These are phyloP conservation scores for Mesocricetus auratus DNA, from an alignment of 2,113 vertebrate species.

Conservation along the genomic window DNA sequence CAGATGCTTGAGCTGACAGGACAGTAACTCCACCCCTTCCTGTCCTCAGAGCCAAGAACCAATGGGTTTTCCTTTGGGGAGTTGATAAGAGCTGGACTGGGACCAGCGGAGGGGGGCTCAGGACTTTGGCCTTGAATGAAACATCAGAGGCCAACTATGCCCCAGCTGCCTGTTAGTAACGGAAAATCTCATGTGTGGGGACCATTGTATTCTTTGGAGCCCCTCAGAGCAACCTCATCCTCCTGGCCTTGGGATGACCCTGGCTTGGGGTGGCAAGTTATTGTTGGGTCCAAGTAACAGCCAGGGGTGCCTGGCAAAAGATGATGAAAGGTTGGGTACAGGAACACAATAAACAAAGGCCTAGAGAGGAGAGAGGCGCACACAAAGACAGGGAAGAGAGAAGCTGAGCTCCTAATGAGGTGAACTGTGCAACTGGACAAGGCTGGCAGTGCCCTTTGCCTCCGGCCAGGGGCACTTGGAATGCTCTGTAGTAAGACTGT, in stretches of 20 bases:
- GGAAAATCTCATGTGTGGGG: conserved; percentile 68
- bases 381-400: conserved; percentile 44
- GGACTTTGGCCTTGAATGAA: conserved; percentile 64
- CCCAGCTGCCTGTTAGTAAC: conserved; percentile 74
- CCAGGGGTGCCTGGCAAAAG: conserved; percentile 64
- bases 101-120: conserved; percentile 43
- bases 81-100: conserved; percentile 58
- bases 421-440: conserved; percentile 46
- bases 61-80: conserved; percentile 65
- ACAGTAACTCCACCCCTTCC: conserved; percentile 49
- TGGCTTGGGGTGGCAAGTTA: conserved; percentile 64
- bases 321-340: conserved; percentile 64
- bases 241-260: conserved; percentile 60
- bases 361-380: conserved; percentile 36
- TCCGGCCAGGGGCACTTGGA: conserved; percentile 38
- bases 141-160: conserved; percentile 53
- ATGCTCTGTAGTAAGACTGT: conserved; percentile 67
- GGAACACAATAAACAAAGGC: conserved; percentile 66
- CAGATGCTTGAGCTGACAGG: conserved; percentile 42
- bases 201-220: conserved; percentile 60
- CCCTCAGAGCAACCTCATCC: conserved; percentile 52
- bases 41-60: conserved; percentile 54
- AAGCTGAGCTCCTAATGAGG: conserved; percentile 56
- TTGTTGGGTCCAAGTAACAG: conserved; percentile 62
- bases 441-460: conserved; percentile 36